Evolutionary conservation across 2,888 invertebrate genomes (phyloP), one percentile per base, ranked within the genome.

Genomic region (Acleris literana): DNA sequence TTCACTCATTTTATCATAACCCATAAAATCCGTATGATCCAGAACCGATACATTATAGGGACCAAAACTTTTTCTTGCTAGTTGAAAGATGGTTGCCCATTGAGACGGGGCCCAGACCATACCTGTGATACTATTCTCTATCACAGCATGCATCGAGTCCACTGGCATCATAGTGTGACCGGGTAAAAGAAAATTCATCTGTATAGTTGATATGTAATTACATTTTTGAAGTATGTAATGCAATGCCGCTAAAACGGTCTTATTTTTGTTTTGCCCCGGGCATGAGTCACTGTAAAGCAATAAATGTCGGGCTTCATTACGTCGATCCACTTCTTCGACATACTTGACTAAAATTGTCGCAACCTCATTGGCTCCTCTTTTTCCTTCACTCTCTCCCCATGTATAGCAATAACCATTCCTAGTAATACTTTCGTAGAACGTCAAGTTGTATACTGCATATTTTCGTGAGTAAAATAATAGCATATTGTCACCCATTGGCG

Each of bases 151-250:
- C 56, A 70, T 63, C 29, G 49, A 61, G 67, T 73, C 70, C 4
- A 73, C 73, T 9, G 74, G 71, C 74, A 74, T 74, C 51, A 72
- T 68, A 9, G 73, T 71, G 53, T 75, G 74, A 16, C 72, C 72
- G 9, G 68, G 70, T 4, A 76, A 46, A n/a, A 77, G 61, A 61
- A 65, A 76, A 46, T 69, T 71, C 13, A 76, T 62, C 51, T 58
- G 64, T 39, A 74, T 68, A 11, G 52, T 56, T 33, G 49, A 44
- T 18, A 76, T 20, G 53, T 57, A 63, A 22, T 44, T 57, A 3
- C 65, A 65, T 44, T 62, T 59, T 57, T 49, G 49, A 11, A 20
- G 20, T 6, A 20, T 60, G 61, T 62, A 63, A 25, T 25, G 18
- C 20, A 62, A 5, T 39, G 22, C 52, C 4, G 51, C 25, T 18